Conservation (phyloP, 2,888 invertebrate species). For the Hypercompe scribonia region DNA sequence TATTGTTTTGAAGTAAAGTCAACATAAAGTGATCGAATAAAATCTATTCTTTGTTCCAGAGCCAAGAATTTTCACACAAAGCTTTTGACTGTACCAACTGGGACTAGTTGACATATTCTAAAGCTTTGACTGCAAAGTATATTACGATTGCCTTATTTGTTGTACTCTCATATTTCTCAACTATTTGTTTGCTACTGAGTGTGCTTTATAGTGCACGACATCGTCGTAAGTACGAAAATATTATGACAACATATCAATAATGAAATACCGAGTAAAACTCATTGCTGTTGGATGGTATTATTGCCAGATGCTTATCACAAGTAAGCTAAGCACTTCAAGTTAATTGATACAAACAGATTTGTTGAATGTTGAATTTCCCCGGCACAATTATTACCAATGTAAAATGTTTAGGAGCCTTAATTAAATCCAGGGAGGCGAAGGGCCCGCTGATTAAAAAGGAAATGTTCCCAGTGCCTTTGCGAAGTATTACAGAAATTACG, state of each 20-base stretch:
- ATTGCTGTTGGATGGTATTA: slow-evolving; percentile 15
- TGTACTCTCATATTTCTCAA: background rate
- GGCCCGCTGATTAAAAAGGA: slow-evolving; percentile 70
- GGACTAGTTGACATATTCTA: background rate
- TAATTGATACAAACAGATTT: slow-evolving; percentile 70
- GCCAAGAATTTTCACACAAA: background rate
- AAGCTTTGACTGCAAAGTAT: background rate
- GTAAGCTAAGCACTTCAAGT: slow-evolving; percentile 57
- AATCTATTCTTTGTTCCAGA: background rate
- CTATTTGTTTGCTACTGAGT: background rate
- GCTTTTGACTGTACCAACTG: background rate
- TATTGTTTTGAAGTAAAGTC: background rate
- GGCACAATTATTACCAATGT: slow-evolving; percentile 76
- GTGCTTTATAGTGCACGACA: background rate
- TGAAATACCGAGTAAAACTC: background rate
- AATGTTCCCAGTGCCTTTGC: slow-evolving; percentile 52
- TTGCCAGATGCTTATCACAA: slow-evolving; percentile 47
- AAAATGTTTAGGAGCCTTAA: slow-evolving; percentile 75
- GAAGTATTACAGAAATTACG: slow-evolving; percentile 65
- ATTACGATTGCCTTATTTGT: background rate
- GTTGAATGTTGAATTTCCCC: slow-evolving; percentile 62
- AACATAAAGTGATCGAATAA: background rate
- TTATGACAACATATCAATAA: background rate
- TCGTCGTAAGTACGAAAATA: background rate
- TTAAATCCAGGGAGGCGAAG: slow-evolving; percentile 71